A percentile compares a stretch with the other conserved stretches of the same genome.
These are phyloP conservation scores for Alethe castanea DNA, from an alignment of 2,113 vertebrate species.

Conservation along the genomic window DNA sequence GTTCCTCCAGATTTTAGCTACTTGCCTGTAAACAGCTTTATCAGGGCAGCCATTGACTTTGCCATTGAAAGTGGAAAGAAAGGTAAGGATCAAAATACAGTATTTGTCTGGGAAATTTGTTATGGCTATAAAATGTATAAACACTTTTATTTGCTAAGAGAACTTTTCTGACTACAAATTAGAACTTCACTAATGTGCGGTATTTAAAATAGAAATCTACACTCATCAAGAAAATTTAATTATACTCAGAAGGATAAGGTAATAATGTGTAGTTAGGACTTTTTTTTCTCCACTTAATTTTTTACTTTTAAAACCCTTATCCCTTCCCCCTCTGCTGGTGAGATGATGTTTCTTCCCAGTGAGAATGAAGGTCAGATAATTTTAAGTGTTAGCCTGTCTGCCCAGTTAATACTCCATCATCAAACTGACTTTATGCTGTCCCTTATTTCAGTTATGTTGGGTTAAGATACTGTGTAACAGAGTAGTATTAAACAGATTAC, in stretches of 20 bases:
- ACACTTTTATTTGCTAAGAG: background rate
- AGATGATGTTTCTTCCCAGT: background rate
- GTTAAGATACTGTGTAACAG: background rate
- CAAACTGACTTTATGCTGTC: background rate
- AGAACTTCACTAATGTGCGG: background rate
- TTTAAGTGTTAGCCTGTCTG: background rate
- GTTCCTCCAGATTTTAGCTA: constrained; percentile 93
- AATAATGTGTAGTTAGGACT: background rate
- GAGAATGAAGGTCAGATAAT: background rate
- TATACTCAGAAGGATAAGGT: background rate
- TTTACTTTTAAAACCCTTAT: background rate
- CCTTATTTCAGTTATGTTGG: background rate
- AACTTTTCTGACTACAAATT: background rate
- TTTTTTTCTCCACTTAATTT: background rate
- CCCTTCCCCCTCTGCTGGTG: background rate
- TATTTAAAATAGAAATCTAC: background rate
- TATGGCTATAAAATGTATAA: background rate
- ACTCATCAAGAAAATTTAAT: background rate
- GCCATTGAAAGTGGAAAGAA: constrained; percentile 85
- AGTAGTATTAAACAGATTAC: background rate
- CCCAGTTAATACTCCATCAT: background rate
- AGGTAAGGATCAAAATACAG: constrained; percentile 74
- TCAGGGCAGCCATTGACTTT: constrained; percentile 82
- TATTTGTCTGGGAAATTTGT: background rate
- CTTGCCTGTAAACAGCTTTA: constrained; percentile 88